Base-by-base conservation (phyloP, 2,113 vertebrate species). In the Rhea americana region DNA sequence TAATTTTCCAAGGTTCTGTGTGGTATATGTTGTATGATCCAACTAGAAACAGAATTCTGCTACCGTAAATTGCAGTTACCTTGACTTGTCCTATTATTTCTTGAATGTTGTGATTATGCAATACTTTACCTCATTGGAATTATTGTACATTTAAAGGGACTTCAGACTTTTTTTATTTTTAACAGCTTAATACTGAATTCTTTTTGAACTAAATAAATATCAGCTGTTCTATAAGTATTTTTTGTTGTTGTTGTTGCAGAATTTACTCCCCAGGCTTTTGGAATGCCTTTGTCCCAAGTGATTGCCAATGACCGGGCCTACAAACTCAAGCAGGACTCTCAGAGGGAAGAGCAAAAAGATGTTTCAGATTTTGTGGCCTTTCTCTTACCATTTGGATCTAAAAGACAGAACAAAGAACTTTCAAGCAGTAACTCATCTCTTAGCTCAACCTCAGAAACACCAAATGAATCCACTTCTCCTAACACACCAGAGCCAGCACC, bases 351-450 rank as follows among this genome's bases (percentile, higher is more conserved):
- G 91, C 98, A 99, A 92, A 98, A 98, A 56, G 98, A 99, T 87
- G 96, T 98, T 83, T 98, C 98, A 3, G 99, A 99, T 91, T 97
- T 99, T 95, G 98, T 98, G 93, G 96, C 98, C 72, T 99, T 98
- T 63, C 98, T 99, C 95, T 98, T 99, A 82, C 98, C 99, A 11
- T 98, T 99, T 26, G 98, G 98, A 95, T 97, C 97, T 70, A 99
- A 98, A 97, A 98, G 96, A 82, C 95, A 98, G 93, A 99, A 98
- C 97, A 99, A 98, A 96, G 99, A 99, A 95, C 97, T 99, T 93
- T 99, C 99, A 97, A 99, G 99, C 98, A 99, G 99, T 98, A 99
- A 99, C 97, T 99, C 99, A 35, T 99, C 99, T 97, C 99, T 99
- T 74, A 99, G 99, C 97, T 99, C 99, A 88, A 99, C 98, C 82